Percentiles rank a stretch among this genome's conserved stretches.
phyloP scores from a whole-genome alignment of 92 coral and sea anemone genomes.

The Desmophyllum pertusum region DNA sequence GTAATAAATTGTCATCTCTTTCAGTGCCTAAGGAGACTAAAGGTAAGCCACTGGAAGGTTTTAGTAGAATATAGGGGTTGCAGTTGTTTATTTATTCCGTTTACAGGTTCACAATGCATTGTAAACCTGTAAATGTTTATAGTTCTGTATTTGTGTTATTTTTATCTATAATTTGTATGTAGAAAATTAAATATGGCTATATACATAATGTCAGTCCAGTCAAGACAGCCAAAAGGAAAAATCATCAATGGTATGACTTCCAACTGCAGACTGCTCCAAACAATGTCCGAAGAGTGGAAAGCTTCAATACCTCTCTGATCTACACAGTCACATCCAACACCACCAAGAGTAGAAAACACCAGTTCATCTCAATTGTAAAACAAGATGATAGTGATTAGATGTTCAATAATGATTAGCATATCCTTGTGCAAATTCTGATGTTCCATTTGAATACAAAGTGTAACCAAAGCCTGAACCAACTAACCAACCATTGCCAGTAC shows the following conservation, averaged over 20 bases:
- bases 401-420: constrained; percentile 40
- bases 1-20: no score
- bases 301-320: constrained; percentile 19
- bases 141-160: no score
- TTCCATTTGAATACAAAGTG: constrained; percentile 33
- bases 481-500: constrained; percentile 25
- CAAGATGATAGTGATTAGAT: constrained; percentile 25
- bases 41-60: no score
- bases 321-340: constrained; percentile 17
- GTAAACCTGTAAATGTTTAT: no score
- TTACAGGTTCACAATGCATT: no score
- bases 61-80: no score
- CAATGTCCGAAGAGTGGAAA: constrained; percentile 14
- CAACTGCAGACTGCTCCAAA: constrained; percentile 35
- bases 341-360: constrained; percentile 31
- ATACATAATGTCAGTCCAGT: constrained; percentile 47
- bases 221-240: constrained; percentile 27
- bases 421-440: constrained; percentile 41
- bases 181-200: no score
- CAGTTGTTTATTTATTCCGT: no score
- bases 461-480: constrained; percentile 33
- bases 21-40: no score
- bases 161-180: no score
- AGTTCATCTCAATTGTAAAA: constrained; percentile 29
- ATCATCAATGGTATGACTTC: constrained; percentile 43